Percentiles rank a stretch among this genome's conserved stretches.
Conservation (phyloP, 2,797 vertebrate genomes). For the Pipistrellus pygmaeus region DNA sequence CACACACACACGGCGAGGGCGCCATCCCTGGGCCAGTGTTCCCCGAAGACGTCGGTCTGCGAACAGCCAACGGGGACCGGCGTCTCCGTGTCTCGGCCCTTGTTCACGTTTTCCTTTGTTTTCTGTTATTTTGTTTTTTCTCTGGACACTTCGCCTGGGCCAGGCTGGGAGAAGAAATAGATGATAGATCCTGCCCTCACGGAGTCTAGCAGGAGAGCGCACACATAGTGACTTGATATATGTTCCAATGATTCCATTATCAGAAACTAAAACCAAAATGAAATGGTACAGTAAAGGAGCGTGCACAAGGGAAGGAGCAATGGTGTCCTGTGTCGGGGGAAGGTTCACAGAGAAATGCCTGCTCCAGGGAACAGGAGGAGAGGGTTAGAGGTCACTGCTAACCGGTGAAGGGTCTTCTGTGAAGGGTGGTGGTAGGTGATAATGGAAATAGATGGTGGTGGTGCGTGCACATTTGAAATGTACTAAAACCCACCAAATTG, state of each 20-base stretch:
- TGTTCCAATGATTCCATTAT: neutral
- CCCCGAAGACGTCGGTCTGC: accelerated
- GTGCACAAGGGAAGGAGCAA: neutral
- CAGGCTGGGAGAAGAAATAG: neutral
- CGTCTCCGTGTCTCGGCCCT: neutral
- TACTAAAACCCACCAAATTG: neutral
- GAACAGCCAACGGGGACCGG: neutral
- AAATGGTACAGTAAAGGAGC: neutral
- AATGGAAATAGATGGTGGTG: neutral
- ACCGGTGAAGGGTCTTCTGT: neutral
- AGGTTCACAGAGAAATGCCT: neutral
- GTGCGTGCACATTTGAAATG: neutral
- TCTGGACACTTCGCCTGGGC: neutral
- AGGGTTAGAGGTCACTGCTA: neutral
- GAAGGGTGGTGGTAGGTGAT: neutral
- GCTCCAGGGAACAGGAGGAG: accelerated
- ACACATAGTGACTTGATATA: neutral
- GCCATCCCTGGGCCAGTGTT: accelerated
- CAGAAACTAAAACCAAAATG: neutral
- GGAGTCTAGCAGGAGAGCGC: neutral
- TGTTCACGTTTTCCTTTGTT: neutral
- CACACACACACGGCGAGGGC: neutral
- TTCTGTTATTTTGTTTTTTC: neutral
- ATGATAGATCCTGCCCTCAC: neutral
- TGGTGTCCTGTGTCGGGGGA: neutral